phyloP scores from a whole-genome alignment of 2,797 vertebrate genomes.

The Bucorvus abyssinicus region DNA sequence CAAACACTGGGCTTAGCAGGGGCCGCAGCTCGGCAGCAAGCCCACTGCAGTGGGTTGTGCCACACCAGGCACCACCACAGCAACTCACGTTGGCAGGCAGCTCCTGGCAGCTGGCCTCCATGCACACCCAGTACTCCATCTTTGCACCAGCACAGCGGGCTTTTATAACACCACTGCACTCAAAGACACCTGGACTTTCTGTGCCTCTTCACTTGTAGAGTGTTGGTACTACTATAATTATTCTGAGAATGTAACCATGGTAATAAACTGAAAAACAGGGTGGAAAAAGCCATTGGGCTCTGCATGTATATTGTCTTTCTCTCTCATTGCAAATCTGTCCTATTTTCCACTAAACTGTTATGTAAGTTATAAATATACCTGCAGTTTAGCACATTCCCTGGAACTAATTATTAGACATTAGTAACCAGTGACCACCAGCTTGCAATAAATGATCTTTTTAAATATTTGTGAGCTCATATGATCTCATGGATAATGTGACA shows the following conservation, averaged over 20 bases:
- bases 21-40: fast-evolving
- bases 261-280: not conserved
- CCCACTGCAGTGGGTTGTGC: not conserved
- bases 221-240: not conserved
- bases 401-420: slow-evolving; percentile 25
- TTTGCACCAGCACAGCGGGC: fast-evolving
- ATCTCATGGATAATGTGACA: not conserved
- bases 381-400: slow-evolving; percentile 4
- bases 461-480: not conserved
- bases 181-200: not conserved
- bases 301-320: not conserved
- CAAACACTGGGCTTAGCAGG: not conserved
- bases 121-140: fast-evolving
- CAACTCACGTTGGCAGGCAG: not conserved
- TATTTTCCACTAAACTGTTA: slow-evolving; percentile 25
- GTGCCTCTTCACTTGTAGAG: not conserved
- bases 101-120: fast-evolving
- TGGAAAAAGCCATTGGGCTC: not conserved
- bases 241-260: not conserved
- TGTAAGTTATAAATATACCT: not conserved
- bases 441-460: not conserved
- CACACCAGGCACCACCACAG: fast-evolving
- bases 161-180: fast-evolving
- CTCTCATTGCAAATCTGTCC: not conserved
- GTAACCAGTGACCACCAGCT: not conserved